A percentile compares a stretch with the other conserved stretches of the same genome.
These are phyloP conservation scores for Loris lydekkerianus DNA, from an alignment of 2,797 vertebrate genomes.

Conservation along the genomic window DNA sequence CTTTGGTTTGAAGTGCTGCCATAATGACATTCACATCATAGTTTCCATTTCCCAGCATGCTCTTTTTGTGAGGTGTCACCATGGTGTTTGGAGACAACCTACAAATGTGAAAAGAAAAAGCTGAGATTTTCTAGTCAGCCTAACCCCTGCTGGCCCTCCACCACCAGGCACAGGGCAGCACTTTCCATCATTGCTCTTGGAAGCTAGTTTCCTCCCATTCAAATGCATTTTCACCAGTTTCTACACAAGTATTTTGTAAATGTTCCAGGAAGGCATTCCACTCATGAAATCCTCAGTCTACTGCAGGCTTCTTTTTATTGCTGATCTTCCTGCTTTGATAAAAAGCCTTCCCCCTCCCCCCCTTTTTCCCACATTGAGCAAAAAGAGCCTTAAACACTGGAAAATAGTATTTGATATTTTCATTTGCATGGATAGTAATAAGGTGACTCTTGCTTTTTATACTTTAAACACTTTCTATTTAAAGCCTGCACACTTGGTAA, in stretches of 20 bases:
- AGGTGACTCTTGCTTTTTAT: background rate
- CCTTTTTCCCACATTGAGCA: background rate
- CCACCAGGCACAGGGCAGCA: background rate
- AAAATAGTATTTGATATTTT: background rate
- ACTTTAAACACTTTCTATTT: constrained; percentile 40
- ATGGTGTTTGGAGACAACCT: constrained; percentile 98
- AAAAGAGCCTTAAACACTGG: background rate
- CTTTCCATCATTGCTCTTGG: background rate
- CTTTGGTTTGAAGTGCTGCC: constrained; percentile 98
- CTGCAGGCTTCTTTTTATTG: background rate
- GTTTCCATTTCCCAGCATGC: constrained; percentile 99
- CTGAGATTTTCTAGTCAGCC: background rate
- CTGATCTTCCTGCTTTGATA: background rate
- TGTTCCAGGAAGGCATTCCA: background rate
- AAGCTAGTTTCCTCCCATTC: background rate
- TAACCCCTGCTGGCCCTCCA: background rate
- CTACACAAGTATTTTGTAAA: background rate
- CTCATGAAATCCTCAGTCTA: background rate
- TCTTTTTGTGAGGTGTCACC: constrained; percentile 99
- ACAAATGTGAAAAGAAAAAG: constrained; percentile 61
- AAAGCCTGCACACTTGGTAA: constrained; percentile 23
- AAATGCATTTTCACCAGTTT: background rate
- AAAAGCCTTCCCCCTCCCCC: background rate
- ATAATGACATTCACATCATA: constrained; percentile 99
- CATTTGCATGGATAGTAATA: background rate